A percentile compares a stretch with the other conserved stretches of the same genome.
Evolutionary conservation across 2,888 invertebrate species (phyloP).

Genomic region (Pseudeuparius sepicola): DNA sequence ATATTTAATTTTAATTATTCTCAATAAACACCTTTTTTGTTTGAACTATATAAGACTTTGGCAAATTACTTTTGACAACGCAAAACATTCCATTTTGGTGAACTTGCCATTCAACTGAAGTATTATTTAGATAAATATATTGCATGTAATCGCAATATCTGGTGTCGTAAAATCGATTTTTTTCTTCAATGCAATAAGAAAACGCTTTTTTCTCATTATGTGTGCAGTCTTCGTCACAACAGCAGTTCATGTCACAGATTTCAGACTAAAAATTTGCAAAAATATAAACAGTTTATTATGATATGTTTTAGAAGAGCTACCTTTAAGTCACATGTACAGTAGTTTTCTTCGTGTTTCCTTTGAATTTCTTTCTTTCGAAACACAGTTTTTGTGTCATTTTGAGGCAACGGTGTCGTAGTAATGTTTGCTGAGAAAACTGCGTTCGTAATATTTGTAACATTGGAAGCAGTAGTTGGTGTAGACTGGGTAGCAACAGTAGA

Average conservation of each 20-base stretch:
- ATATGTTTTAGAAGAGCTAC: too few relatives aligned
- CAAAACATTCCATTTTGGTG: conserved; percentile 47
- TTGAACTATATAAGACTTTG: conserved; percentile 34
- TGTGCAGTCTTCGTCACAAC: conserved; percentile 70
- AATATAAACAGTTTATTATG: too few relatives aligned
- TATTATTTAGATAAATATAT: conserved; percentile 46
- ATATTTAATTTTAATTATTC: conserved; percentile 1
- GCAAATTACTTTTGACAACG: conserved; percentile 48
- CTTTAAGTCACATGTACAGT: conserved; percentile 2
- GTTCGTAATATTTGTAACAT: neutral
- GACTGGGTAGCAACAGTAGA: too few relatives aligned
- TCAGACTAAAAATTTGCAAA: conserved; percentile 45
- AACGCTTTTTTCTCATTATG: conserved; percentile 50
- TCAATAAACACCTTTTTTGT: conserved; percentile 28
- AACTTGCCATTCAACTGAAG: conserved; percentile 35
- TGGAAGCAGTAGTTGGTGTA: neutral
- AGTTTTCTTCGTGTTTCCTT: neutral
- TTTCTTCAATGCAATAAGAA: conserved; percentile 44
- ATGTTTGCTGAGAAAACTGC: neutral
- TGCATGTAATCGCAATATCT: conserved; percentile 45
- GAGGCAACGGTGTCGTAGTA: neutral
- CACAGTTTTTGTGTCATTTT: too few relatives aligned
- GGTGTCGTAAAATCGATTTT: conserved; percentile 35
- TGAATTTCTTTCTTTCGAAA: too few relatives aligned
- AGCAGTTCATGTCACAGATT: conserved; percentile 74